These are phyloP conservation scores for Hydra vulgaris DNA, from an alignment of 30 jellyfish, hydroid and myxozoan species.

Conservation along the genomic window DNA sequence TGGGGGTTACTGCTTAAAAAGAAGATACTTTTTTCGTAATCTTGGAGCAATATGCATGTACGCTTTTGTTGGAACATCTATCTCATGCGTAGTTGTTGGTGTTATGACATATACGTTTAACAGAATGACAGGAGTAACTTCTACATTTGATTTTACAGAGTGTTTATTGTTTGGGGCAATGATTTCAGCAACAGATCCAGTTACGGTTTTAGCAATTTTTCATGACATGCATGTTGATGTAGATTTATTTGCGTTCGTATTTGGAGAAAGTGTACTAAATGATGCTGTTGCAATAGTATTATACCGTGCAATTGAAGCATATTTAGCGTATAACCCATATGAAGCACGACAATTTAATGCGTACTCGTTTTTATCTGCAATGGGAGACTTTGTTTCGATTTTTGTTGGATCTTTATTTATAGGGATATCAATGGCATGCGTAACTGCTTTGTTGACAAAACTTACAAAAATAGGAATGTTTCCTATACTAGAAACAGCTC, in stretches of 20 bases:
- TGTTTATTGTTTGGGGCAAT: constrained; percentile 97
- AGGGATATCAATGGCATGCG: constrained; percentile 92
- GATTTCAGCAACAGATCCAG: constrained; percentile 99
- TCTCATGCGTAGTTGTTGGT: constrained; percentile 90
- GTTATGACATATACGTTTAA: constrained; percentile 71
- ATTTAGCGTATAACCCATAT: constrained; percentile 92
- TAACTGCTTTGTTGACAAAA: constrained; percentile 91
- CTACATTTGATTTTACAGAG: constrained; percentile 93
- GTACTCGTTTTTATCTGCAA: constrained; percentile 85
- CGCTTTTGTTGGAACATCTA: constrained; percentile 96
- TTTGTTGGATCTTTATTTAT: constrained; percentile 92
- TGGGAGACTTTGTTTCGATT: constrained; percentile 89
- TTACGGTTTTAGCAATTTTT: constrained; percentile 92
- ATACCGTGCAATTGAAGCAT: constrained; percentile 96
- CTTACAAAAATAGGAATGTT: constrained; percentile 98
- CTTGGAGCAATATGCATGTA: constrained; percentile 97
- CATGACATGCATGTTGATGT: constrained; percentile 98
- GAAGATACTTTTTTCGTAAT: constrained; percentile 90
- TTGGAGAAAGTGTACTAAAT: constrained; percentile 97
- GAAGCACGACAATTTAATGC: constrained; percentile 90
- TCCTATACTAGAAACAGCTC: constrained; percentile 95
- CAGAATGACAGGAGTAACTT: constrained; percentile 75
- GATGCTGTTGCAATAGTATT: constrained; percentile 99
- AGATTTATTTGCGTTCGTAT: constrained; percentile 85
- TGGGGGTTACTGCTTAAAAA: constrained; percentile 91